These are phyloP conservation scores for Mythimna albipuncta DNA, from an alignment of 2,888 invertebrate genomes.

Conservation along the genomic window DNA sequence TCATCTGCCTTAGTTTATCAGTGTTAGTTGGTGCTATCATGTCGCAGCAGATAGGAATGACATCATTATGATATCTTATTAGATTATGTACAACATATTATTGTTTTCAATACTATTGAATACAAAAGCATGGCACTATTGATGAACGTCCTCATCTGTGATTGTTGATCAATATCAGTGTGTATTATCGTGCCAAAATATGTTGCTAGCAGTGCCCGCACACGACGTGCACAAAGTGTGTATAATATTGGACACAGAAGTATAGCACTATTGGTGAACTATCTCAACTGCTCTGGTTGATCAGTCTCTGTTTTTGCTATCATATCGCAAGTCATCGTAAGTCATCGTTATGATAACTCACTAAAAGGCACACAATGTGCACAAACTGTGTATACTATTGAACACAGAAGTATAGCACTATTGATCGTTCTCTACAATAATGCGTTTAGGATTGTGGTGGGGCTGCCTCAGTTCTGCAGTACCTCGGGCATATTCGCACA, in stretches of 20 bases:
- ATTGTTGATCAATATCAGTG: constrained; percentile 72
- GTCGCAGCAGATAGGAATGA: constrained; percentile 80
- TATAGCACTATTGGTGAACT: constrained; percentile 1
- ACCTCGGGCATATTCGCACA: no score
- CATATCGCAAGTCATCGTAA: no score
- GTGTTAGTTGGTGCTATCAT: constrained; percentile 48
- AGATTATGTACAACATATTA: constrained; percentile 67
- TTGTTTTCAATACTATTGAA: constrained; percentile 14
- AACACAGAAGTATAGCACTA: constrained; percentile 66
- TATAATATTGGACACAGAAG: constrained; percentile 66
- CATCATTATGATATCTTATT: constrained; percentile 81
- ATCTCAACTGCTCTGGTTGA: neutral
- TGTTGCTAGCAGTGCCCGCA: constrained; percentile 68
- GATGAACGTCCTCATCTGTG: constrained; percentile 30
- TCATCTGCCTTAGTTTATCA: constrained; percentile 65
- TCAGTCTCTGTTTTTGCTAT: neutral
- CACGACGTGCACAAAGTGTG: constrained; percentile 74
- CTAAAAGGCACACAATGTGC: constrained; percentile 78
- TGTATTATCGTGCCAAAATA: constrained; percentile 82
- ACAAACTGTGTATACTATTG: constrained; percentile 35
- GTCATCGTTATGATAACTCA: no score
- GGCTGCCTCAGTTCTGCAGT: no score
- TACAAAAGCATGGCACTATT: constrained; percentile 65
- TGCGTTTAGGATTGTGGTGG: no score
- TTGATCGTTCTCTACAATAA: no score